phyloP scores from a whole-genome alignment of 2,888 invertebrate species.

The Cephus spinipes region DNA sequence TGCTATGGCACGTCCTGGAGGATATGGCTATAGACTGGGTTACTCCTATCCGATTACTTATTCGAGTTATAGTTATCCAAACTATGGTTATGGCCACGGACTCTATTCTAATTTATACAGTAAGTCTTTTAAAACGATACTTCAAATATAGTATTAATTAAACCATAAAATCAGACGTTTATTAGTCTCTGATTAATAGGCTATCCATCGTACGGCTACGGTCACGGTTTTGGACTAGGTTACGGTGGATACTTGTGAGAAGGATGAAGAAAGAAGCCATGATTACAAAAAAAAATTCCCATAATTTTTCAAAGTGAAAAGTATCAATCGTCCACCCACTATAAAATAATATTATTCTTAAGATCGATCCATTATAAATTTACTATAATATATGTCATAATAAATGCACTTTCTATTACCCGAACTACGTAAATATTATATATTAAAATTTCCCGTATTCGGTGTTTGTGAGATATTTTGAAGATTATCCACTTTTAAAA shows the following conservation, averaged over 20 bases:
- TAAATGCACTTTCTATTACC: not conserved
- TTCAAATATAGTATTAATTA: not conserved
- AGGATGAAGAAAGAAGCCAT: not conserved
- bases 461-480: not conserved
- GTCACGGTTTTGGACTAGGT: constrained; percentile 46
- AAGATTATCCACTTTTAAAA: too few species aligned
- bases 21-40: constrained; percentile 36
- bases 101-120: constrained; percentile 30
- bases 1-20: constrained; percentile 51
- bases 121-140: constrained; percentile 1
- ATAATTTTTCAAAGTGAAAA: not conserved
- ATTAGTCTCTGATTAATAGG: not conserved
- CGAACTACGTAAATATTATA: not conserved
- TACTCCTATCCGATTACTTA: constrained; percentile 35
- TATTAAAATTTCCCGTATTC: not conserved
- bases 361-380: not conserved
- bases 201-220: constrained; percentile 37
- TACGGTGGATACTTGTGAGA: constrained; percentile 9
- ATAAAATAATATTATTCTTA: not conserved
- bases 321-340: not conserved
- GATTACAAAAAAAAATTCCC: not conserved
- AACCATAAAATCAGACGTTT: not conserved
- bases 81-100: constrained; percentile 38
- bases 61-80: constrained; percentile 36
- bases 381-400: not conserved